Base-by-base conservation (phyloP, 2,888 invertebrate species). In the Magallana nippona region DNA sequence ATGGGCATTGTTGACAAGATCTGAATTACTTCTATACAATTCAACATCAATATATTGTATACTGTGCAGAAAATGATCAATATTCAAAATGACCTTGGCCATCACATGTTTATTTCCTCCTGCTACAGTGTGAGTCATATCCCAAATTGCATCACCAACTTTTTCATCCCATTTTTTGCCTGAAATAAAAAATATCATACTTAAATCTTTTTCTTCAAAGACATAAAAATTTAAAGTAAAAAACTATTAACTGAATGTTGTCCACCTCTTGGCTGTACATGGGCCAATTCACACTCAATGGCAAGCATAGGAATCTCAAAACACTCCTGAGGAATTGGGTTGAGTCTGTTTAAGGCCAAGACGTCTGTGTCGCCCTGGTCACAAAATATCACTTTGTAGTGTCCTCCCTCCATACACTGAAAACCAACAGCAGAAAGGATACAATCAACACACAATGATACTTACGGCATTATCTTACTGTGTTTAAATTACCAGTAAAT, bases 271-370 rank as follows among this genome's bases (percentile, higher is more conserved):
- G 96, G 95, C 86, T 92, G 89, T 0, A 96, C 90, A 32, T 96
- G 96, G n/a, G 95, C 91, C 79, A 96, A 92, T 78, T 95, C 92
- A 92, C 96, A 96, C 92, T 96, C 96, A 60, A 96, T 96, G 1
- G 96, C 95, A 95, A 96, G 95, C 88, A 96, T 96, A 0, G 96
- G 96, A 85, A 96, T 91, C 10, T 90, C 88, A 55, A 96, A 94
- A 55, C 95, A 94, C 79, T 86, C 85, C 55, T 84, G 78, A 0
- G 95, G 94, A 44, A 96, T 95, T 78, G 95, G 94, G 55, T 94
- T 92, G 27, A 96, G 88, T 87, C 95, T 93, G 3, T 94, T 91
- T 3, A 91, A 88, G 0, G 93, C 86, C 0, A 96, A 94, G 0
- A 93, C 91, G 77, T 94, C 94, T 91, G 94, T 95, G 90, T 96